Percentiles rank a stretch among this genome's conserved stretches.
These are phyloP conservation scores for Corbicula japonica DNA, from an alignment of 2,888 invertebrate species.

Conservation along the genomic window DNA sequence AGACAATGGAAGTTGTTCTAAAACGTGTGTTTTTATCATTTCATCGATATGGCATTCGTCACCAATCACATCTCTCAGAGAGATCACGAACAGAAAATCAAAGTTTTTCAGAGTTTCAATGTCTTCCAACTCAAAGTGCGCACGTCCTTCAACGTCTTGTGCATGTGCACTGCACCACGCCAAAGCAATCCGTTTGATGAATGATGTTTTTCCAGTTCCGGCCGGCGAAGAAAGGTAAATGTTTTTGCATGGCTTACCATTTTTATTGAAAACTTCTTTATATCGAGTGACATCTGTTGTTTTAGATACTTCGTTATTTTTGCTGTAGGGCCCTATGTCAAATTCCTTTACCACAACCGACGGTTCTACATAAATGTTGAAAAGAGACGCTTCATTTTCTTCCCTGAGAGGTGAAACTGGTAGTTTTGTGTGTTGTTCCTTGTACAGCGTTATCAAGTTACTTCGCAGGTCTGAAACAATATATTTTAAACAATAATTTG, in stretches of 20 bases:
- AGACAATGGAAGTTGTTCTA: not conserved
- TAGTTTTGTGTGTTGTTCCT: not conserved
- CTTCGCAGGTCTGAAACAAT: not conserved
- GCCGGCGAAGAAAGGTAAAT: not conserved
- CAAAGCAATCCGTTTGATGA: not conserved
- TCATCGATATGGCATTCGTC: not conserved
- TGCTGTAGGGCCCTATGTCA: not conserved
- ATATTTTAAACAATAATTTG: too few species aligned
- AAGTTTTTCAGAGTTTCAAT: not conserved
- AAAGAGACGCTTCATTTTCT: not conserved
- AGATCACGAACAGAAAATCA: not conserved
- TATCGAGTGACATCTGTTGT: not conserved
- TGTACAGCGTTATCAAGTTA: not conserved
- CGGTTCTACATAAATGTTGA: not conserved
- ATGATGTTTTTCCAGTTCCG: conserved; percentile 2
- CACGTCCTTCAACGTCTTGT: not conserved
- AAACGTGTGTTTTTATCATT: not conserved
- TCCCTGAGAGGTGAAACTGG: not conserved
- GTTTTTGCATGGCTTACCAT: not conserved
- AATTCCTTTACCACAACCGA: not conserved
- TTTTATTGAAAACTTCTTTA: not conserved
- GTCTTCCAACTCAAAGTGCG: not conserved
- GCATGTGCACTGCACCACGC: not conserved
- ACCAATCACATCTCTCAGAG: not conserved
- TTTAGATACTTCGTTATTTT: conserved; percentile 1